Evolutionary conservation across 53 echinoderm and acorn worm species (phyloP).

Genomic region (Echinometra lucunter): DNA sequence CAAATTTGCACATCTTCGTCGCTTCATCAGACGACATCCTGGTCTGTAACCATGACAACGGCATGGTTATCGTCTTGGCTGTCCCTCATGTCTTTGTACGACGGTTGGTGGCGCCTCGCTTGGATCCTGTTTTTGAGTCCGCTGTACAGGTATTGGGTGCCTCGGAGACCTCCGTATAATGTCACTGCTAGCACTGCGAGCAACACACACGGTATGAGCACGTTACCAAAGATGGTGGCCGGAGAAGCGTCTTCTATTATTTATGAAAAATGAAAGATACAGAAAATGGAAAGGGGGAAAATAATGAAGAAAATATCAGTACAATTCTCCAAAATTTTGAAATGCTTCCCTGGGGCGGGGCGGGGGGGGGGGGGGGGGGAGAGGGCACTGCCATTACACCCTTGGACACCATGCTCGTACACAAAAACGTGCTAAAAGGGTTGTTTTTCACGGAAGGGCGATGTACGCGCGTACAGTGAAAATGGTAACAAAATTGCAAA

Average conservation of each 20-base stretch:
- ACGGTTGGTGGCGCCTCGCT: not conserved
- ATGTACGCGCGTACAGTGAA: no score
- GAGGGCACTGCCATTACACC: no score
- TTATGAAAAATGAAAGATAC: not conserved
- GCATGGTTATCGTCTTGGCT: not conserved
- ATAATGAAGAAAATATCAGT: no score
- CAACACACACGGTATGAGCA: slow-evolving; percentile 18
- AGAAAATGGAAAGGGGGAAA: not conserved
- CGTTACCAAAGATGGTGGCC: slow-evolving; percentile 23
- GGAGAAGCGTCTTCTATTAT: slow-evolving; percentile 35
- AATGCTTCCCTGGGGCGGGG: no score
- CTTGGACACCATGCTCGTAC: no score
- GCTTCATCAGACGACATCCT: not conserved
- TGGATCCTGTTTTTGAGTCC: not conserved
- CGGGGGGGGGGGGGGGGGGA: no score
- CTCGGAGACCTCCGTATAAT: slow-evolving; percentile 27
- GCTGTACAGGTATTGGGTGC: not conserved
- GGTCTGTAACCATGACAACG: slow-evolving; percentile 17
- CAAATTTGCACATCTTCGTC: not conserved
- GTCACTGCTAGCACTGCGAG: not conserved
- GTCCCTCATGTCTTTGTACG: slow-evolving; percentile 33
- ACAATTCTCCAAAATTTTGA: no score
- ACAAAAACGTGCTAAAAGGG: no score
- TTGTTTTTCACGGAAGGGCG: no score
- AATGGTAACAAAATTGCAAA: no score